These are phyloP conservation scores for Holotrichia oblita DNA, from an alignment of 1,140 invertebrate genomes.

Conservation along the genomic window DNA sequence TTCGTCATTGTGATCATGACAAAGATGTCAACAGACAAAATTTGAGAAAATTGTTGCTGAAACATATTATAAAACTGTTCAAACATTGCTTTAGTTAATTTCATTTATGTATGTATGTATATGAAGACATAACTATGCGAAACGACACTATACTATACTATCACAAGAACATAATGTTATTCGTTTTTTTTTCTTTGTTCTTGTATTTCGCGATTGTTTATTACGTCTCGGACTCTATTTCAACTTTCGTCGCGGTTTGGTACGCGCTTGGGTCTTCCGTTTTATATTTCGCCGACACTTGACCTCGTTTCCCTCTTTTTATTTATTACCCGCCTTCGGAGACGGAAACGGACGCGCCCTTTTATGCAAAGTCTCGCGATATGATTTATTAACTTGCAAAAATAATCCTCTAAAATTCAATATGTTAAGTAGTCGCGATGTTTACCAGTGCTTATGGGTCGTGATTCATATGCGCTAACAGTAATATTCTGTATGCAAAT, in stretches of 20 bases:
- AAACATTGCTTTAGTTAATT: too few species aligned
- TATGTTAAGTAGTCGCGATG: constrained; percentile 24
- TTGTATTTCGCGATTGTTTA: neutral
- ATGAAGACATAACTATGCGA: too few species aligned
- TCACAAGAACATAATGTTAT: too few species aligned
- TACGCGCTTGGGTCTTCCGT: neutral
- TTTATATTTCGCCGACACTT: constrained; percentile 10
- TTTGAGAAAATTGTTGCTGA: too few species aligned
- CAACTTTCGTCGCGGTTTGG: neutral
- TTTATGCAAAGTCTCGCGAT: constrained; percentile 12
- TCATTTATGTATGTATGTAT: too few species aligned
- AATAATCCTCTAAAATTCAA: constrained; percentile 23
- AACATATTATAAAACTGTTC: too few species aligned
- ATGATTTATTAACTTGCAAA: constrained; percentile 25
- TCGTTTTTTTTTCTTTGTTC: neutral
- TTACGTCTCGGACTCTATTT: neutral
- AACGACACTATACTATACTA: too few species aligned
- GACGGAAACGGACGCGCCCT: constrained; percentile 26
- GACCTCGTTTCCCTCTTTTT: neutral
- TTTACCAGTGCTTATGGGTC: neutral
- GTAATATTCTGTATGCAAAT: neutral
- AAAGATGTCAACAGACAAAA: too few species aligned
- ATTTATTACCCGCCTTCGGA: constrained; percentile 22
- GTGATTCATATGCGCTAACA: neutral
- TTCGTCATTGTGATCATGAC: too few species aligned